A percentile compares a stretch with the other conserved stretches of the same genome.
phyloP scores from a whole-genome alignment of 2,888 invertebrate genomes.

The Molanna angustata region DNA sequence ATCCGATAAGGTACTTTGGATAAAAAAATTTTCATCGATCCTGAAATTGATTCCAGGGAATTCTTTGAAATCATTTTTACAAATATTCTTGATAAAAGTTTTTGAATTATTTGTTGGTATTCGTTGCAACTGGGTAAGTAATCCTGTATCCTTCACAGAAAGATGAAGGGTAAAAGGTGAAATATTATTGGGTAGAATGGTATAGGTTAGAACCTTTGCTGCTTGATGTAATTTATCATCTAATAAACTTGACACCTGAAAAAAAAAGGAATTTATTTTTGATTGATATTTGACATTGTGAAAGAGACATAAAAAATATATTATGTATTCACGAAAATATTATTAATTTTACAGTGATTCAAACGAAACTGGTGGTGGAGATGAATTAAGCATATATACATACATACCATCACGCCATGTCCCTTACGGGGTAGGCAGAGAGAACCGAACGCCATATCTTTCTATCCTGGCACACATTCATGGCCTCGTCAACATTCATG shows the following conservation, averaged over 20 bases:
- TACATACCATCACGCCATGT: too few species aligned
- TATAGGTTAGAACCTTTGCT: too few species aligned
- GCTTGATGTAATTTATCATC: too few species aligned
- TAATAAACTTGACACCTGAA: background rate
- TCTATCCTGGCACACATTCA: too few species aligned
- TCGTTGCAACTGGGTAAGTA: slow-evolving; percentile 2
- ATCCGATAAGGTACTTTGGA: slow-evolving; percentile 40
- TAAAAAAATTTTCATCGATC: slow-evolving; percentile 41
- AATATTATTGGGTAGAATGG: background rate
- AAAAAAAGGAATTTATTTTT: background rate
- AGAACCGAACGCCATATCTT: too few species aligned
- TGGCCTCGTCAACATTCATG: too few species aligned
- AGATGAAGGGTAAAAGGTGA: slow-evolving; percentile 12
- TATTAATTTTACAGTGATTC: too few species aligned
- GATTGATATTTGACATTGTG: background rate
- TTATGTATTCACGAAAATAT: too few species aligned
- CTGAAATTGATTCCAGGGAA: slow-evolving; percentile 9
- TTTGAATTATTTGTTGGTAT: background rate
- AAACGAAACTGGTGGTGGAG: too few species aligned
- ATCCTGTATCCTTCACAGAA: slow-evolving; percentile 8
- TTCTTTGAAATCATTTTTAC: slow-evolving; percentile 4
- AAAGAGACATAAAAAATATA: too few species aligned
- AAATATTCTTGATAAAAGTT: slow-evolving; percentile 7
- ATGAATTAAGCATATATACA: too few species aligned
- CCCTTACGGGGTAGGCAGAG: too few species aligned